Conservation (phyloP, 2,113 vertebrate genomes). For the Chroicocephalus ridibundus region DNA sequence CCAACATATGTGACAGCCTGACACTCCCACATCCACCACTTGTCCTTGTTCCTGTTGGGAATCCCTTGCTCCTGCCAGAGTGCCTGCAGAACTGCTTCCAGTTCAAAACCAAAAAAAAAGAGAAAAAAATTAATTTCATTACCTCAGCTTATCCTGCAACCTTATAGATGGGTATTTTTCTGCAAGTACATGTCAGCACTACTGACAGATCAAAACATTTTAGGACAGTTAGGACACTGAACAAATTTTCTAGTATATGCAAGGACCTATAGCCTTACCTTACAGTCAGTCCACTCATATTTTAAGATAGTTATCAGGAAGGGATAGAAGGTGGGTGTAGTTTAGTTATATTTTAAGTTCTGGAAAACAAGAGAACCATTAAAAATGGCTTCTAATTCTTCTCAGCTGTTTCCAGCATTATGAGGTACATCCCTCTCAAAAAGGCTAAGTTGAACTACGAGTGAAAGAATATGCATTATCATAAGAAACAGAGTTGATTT, state of each 20-base stretch:
- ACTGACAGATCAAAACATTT: not conserved
- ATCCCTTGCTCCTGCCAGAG: not conserved
- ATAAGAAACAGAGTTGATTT: not conserved
- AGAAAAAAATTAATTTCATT: not conserved
- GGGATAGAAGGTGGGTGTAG: not conserved
- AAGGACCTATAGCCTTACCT: not conserved
- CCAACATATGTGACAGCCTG: not conserved
- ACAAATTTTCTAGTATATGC: not conserved
- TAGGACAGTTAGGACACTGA: not conserved
- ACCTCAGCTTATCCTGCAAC: not conserved
- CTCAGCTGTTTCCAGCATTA: not conserved
- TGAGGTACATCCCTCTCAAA: not conserved
- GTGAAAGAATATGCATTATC: not conserved
- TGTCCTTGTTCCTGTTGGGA: fast-evolving
- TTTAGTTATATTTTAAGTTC: not conserved
- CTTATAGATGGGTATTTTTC: not conserved
- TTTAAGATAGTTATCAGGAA: not conserved
- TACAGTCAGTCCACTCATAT: not conserved
- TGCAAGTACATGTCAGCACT: not conserved
- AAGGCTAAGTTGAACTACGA: not conserved
- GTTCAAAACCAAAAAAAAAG: not conserved
- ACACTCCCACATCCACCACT: not conserved
- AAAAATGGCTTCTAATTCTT: not conserved
- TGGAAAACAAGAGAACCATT: not conserved
- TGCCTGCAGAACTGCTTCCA: not conserved